Conservation (phyloP, 2,113 vertebrate species). For the Callipepla californica region DNA sequence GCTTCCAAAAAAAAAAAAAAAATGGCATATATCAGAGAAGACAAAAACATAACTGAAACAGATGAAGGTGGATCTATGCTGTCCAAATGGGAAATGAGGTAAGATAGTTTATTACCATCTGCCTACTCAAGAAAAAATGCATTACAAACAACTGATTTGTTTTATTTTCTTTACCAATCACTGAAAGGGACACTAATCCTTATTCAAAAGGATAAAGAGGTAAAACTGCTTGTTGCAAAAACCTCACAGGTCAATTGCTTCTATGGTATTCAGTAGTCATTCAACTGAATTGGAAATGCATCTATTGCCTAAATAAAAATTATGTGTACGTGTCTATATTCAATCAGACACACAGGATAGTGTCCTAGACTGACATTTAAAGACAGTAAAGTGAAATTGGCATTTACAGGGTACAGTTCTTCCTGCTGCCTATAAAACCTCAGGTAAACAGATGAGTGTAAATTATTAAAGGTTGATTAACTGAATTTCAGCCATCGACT, state of each 20-base stretch:
- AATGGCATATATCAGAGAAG: background rate
- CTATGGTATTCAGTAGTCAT: background rate
- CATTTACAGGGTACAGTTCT: background rate
- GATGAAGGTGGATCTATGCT: background rate
- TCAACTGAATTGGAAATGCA: background rate
- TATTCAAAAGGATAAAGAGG: background rate
- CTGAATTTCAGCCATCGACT: background rate
- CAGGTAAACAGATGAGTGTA: too few relatives aligned
- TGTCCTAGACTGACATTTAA: background rate
- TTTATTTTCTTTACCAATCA: background rate
- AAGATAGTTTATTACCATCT: background rate
- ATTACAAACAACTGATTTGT: background rate
- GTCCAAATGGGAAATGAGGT: background rate
- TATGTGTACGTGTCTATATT: background rate
- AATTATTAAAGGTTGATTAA: background rate
- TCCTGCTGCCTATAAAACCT: background rate
- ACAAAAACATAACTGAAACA: background rate
- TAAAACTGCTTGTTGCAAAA: background rate
- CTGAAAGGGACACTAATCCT: background rate
- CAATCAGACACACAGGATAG: too few relatives aligned
- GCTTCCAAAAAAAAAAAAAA: background rate
- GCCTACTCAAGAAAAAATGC: background rate
- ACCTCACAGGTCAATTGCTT: background rate
- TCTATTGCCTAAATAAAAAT: background rate
- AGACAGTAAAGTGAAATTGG: background rate